A percentile compares a stretch with the other conserved stretches of the same genome.
Evolutionary conservation across 2,113 vertebrate genomes (phyloP).

Genomic region (Entosphenus tridentatus): DNA sequence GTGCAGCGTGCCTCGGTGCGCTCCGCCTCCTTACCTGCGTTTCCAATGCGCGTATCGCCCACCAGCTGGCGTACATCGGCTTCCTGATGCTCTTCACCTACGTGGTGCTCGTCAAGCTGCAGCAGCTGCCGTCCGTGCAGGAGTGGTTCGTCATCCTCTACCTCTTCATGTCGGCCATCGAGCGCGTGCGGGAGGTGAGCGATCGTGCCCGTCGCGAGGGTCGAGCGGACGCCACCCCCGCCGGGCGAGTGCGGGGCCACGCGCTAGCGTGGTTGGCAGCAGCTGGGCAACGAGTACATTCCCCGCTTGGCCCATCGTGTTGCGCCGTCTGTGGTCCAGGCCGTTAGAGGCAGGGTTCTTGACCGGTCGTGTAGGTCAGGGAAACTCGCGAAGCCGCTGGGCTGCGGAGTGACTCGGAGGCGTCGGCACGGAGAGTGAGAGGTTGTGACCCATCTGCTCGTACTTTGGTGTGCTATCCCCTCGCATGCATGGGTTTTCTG

Average conservation of each 20-base stretch:
- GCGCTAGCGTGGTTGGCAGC: background rate
- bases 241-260: constrained; percentile 13
- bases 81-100: constrained; percentile 85
- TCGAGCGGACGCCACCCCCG: no score
- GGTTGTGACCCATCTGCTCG: no score
- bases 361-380: no score
- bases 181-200: constrained; percentile 65
- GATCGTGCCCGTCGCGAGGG: no score
- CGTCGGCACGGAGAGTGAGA: no score
- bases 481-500: no score
- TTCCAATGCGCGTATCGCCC: no score
- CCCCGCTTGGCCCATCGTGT: background rate
- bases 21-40: no score
- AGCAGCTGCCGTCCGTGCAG: constrained; percentile 35
- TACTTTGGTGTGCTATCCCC: no score
- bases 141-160: constrained; percentile 74
- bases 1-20: no score
- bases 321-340: background rate
- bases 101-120: constrained; percentile 65
- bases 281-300: background rate
- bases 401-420: no score
- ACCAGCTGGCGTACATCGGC: constrained; percentile 55
- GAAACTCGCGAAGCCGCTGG: no score
- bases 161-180: constrained; percentile 53
- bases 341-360: constrained; percentile 9